These are phyloP conservation scores for Trochalopteron elliotii DNA, from an alignment of 2,113 vertebrate genomes.

Conservation along the genomic window DNA sequence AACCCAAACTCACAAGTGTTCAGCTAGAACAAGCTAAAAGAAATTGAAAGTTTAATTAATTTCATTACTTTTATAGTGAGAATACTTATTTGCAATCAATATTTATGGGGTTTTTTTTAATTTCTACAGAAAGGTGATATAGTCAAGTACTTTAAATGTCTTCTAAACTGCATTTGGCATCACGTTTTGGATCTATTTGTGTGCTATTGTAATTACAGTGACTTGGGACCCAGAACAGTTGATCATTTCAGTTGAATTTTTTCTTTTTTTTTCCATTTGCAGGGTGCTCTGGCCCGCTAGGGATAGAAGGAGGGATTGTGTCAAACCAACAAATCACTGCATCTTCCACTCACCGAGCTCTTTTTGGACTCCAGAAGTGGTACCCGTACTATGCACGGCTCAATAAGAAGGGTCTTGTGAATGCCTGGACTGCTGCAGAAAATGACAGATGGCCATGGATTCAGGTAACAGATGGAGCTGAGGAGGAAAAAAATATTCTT, in stretches of 20 bases:
- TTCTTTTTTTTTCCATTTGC: not conserved
- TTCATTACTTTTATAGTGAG: not conserved
- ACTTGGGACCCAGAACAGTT: not conserved
- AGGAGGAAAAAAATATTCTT: not conserved
- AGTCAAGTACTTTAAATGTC: not conserved
- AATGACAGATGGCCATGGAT: constrained; percentile 99
- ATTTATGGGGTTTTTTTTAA: not conserved
- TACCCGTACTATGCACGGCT: constrained; percentile 97
- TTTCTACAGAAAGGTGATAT: not conserved
- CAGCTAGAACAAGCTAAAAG: not conserved
- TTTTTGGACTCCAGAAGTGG: constrained; percentile 98
- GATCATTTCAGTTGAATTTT: not conserved
- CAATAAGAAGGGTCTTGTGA: constrained; percentile 98
- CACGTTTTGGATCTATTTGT: not conserved
- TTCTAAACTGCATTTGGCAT: not conserved
- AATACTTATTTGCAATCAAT: not conserved
- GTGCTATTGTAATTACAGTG: not conserved
- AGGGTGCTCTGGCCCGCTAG: constrained; percentile 96
- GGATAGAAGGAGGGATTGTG: constrained; percentile 97
- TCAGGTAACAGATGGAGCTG: constrained; percentile 85
- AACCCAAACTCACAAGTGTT: not conserved
- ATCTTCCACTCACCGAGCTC: constrained; percentile 94
- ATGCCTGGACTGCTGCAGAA: constrained; percentile 98
- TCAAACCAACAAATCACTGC: constrained; percentile 98
- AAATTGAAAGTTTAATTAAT: not conserved